Evolutionary conservation across 2,113 vertebrate species (phyloP).

Genomic region (Atherinomorus stipes): DNA sequence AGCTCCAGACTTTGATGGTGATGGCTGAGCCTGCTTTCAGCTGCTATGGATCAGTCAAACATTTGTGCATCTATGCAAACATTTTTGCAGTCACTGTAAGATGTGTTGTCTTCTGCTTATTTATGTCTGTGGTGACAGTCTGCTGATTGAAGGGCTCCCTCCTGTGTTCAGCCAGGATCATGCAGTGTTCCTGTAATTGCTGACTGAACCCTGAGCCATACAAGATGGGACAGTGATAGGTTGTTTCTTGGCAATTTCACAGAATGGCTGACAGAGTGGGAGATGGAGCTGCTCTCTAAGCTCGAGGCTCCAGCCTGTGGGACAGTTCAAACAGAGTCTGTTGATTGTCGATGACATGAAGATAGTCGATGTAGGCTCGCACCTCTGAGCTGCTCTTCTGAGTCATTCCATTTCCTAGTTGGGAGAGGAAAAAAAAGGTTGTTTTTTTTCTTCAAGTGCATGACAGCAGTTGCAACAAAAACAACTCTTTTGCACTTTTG

Average conservation of each 20-base stretch:
- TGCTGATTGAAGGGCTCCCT: conserved; percentile 60
- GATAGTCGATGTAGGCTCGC: conserved; percentile 88
- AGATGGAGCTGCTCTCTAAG: conserved; percentile 68
- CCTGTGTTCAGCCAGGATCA: conserved; percentile 42
- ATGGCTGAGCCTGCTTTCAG: neutral
- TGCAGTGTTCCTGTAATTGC: conserved; percentile 28
- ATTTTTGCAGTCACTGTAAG: neutral
- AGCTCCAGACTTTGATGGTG: neutral
- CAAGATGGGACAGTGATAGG: conserved; percentile 10
- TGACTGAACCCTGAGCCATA: conserved; percentile 62
- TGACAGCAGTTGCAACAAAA: neutral
- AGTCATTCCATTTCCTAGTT: conserved; percentile 86
- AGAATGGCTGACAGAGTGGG: conserved; percentile 2
- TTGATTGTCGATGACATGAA: conserved; percentile 97
- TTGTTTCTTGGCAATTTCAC: conserved; percentile 48
- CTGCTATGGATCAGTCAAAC: conserved; percentile 1
- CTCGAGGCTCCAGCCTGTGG: conserved; percentile 93
- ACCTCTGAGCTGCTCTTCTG: conserved; percentile 92
- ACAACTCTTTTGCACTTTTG: neutral
- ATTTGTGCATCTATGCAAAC: conserved; percentile 12
- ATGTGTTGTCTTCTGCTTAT: conserved; percentile 10
- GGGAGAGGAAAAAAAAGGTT: neutral
- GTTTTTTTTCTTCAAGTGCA: neutral
- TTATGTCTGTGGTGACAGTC: conserved; percentile 22
- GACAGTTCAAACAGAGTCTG: conserved; percentile 96